phyloP scores from a whole-genome alignment of 2,888 invertebrate genomes.

The Drosophila prostipennis region DNA sequence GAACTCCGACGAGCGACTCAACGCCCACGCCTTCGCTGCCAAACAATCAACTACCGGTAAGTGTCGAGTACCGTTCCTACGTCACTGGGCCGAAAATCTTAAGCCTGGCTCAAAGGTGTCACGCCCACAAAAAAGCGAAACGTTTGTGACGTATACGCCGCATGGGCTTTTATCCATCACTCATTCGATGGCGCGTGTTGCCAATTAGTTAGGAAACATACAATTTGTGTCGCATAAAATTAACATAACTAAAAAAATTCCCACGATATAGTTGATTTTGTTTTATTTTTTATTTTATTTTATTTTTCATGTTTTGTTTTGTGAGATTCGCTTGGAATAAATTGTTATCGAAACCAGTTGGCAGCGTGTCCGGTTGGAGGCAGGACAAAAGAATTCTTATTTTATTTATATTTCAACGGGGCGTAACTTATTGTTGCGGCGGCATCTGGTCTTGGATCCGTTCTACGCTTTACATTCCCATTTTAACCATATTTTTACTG shows the following conservation, averaged over 20 bases:
- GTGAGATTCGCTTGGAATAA: constrained; percentile 17
- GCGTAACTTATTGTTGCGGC: constrained; percentile 40
- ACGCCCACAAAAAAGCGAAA: constrained; percentile 61
- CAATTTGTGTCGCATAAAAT: constrained; percentile 55
- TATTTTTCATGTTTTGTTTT: constrained; percentile 25
- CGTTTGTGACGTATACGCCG: constrained; percentile 59
- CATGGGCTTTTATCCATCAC: constrained; percentile 44
- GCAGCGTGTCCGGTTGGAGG: constrained; percentile 67
- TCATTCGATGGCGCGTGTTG: constrained; percentile 72
- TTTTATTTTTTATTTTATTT: constrained; percentile 3
- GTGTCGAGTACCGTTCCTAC: constrained; percentile 52
- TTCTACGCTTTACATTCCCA: constrained; percentile 65
- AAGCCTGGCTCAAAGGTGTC: constrained; percentile 54
- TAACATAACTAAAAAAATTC: constrained; percentile 66
- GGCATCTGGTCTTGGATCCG: constrained; percentile 42
- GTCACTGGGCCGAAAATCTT: constrained; percentile 58
- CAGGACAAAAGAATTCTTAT: constrained; percentile 65
- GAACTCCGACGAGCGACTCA: constrained; percentile 19
- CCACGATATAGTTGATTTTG: constrained; percentile 58
- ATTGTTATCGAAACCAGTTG: constrained; percentile 64
- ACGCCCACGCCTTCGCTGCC: constrained; percentile 25
- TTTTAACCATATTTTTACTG: constrained; percentile 53
- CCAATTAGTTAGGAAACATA: constrained; percentile 54
- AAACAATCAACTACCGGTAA: constrained; percentile 64
- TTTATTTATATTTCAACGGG: constrained; percentile 45